Conservation (phyloP, 2,113 vertebrate genomes). For the Pitta sordida region DNA sequence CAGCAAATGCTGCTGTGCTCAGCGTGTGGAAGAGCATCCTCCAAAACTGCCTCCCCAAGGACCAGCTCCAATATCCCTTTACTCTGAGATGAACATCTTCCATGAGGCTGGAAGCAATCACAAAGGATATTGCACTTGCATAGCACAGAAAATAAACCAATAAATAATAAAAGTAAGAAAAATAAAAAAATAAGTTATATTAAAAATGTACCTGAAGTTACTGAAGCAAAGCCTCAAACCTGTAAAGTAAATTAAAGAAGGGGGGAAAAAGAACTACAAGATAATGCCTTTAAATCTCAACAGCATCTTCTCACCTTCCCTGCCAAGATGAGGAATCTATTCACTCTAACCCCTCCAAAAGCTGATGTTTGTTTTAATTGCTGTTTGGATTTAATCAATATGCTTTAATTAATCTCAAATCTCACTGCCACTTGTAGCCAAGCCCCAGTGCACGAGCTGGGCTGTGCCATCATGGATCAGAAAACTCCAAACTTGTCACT, state of each 20-base stretch:
- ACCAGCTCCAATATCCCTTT: background rate
- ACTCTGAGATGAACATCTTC: background rate
- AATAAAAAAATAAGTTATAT: background rate
- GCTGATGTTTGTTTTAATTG: background rate
- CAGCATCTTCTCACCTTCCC: background rate
- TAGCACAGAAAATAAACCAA: background rate
- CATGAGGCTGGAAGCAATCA: background rate
- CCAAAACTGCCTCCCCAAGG: background rate
- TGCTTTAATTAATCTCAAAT: background rate
- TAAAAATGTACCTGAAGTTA: background rate
- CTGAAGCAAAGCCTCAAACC: background rate
- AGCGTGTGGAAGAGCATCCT: fast-evolving
- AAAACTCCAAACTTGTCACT: background rate
- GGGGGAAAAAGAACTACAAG: background rate
- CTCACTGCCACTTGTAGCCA: background rate
- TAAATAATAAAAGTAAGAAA: background rate
- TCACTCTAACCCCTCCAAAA: background rate
- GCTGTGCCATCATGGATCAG: background rate
- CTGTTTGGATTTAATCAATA: background rate
- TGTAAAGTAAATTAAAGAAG: background rate
- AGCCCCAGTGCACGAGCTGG: background rate
- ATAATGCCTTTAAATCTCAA: background rate
- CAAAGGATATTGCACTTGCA: background rate
- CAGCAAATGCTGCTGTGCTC: background rate
- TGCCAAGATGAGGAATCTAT: background rate